These are phyloP conservation scores for Phodopus roborovskii DNA, from an alignment of 2,113 vertebrate genomes.

Conservation along the genomic window DNA sequence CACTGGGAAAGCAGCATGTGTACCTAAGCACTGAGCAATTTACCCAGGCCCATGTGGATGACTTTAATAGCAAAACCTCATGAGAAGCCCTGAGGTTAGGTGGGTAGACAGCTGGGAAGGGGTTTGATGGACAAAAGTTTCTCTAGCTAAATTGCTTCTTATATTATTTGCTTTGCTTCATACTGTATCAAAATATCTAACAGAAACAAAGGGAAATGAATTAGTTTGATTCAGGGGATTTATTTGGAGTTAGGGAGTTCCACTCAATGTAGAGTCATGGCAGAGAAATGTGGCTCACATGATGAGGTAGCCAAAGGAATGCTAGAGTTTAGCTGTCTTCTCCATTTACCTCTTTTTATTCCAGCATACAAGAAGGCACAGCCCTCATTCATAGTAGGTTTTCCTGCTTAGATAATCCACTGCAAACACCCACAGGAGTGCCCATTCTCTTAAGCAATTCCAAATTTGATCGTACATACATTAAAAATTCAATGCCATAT, in stretches of 20 bases:
- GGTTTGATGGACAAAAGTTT: not conserved
- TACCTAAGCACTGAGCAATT: not conserved
- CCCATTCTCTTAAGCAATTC: not conserved
- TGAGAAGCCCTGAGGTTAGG: no score
- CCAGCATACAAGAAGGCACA: not conserved
- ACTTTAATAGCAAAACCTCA: not conserved
- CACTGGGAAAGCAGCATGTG: not conserved
- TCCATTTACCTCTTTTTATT: not conserved
- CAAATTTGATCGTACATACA: not conserved
- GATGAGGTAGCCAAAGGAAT: no score
- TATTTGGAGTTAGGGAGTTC: not conserved
- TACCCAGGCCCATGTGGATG: not conserved
- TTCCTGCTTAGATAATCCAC: not conserved
- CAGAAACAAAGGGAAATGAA: not conserved
- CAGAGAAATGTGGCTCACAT: no score
- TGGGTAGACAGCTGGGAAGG: no score
- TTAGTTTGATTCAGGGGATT: not conserved
- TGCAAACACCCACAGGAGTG: not conserved
- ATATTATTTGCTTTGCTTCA: not conserved
- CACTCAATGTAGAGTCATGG: not conserved
- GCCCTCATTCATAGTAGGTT: not conserved
- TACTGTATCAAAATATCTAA: not conserved
- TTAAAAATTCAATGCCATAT: not conserved
- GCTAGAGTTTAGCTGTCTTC: not conserved
- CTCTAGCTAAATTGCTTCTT: not conserved